Percentiles rank a stretch among this genome's conserved stretches.
phyloP scores from a whole-genome alignment of 2,888 invertebrate genomes.

The Diaprepes abbreviatus region DNA sequence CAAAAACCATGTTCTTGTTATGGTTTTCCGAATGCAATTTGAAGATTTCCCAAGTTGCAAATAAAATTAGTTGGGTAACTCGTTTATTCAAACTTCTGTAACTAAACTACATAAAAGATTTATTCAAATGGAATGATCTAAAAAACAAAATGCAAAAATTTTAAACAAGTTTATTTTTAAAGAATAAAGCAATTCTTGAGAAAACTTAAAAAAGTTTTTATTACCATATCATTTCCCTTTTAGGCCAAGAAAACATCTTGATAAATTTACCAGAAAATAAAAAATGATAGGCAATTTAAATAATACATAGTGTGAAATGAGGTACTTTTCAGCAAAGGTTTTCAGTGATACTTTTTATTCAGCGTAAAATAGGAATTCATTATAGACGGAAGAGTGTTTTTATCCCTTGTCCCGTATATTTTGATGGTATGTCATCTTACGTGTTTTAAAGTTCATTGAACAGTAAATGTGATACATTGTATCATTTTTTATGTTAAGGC shows the following conservation, averaged over 20 bases:
- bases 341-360: conserved; percentile 19
- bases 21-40: background rate
- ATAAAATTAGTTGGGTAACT: background rate
- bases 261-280: conserved; percentile 26
- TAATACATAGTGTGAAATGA: conserved; percentile 32
- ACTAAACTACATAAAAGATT: background rate
- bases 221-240: conserved; percentile 9
- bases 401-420: conserved; percentile 30
- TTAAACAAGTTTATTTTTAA: background rate
- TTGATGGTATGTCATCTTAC: conserved; percentile 28
- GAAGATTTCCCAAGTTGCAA: background rate
- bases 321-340: conserved; percentile 23
- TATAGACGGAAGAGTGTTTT: conserved; percentile 24
- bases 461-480: background rate
- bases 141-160: conserved; percentile 1
- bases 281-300: conserved; percentile 22
- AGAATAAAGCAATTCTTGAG: background rate
- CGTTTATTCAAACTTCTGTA: background rate
- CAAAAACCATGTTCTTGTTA: too few relatives aligned
- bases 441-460: conserved; percentile 31
- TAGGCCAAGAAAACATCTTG: conserved; percentile 18
- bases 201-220: background rate
- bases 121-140: conserved; percentile 5
- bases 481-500: background rate
- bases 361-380: conserved; percentile 34